Percentiles rank a stretch among this genome's conserved stretches.
phyloP scores from a whole-genome alignment of 1,140 invertebrate species.

The Conus ventricosus region DNA sequence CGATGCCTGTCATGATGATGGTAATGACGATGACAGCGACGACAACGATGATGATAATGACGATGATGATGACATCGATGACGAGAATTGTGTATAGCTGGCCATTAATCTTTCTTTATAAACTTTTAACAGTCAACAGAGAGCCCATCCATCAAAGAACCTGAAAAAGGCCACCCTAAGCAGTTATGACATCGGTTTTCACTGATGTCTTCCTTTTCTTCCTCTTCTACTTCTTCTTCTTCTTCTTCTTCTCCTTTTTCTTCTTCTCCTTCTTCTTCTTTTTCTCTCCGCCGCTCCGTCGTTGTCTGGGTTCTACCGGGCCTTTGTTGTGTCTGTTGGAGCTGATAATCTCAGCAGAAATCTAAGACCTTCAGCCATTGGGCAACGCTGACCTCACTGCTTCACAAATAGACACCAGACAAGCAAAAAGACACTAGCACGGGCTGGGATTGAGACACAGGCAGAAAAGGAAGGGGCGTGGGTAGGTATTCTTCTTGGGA shows the following conservation, averaged over 20 bases:
- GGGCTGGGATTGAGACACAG: neutral
- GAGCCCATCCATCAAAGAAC: too few relatives aligned
- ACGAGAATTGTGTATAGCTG: too few relatives aligned
- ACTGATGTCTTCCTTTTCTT: neutral
- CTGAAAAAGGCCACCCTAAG: too few relatives aligned
- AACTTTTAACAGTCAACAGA: too few relatives aligned
- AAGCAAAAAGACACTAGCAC: neutral
- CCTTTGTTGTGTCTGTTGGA: neutral
- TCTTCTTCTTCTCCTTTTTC: neutral
- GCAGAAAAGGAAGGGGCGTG: neutral
- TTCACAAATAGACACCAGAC: neutral
- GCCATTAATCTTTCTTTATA: too few relatives aligned
- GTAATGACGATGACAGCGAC: too few relatives aligned
- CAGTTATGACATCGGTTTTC: too few relatives aligned
- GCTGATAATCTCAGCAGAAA: neutral
- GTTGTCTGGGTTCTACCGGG: neutral
- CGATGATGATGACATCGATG: too few relatives aligned
- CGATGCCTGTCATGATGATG: too few relatives aligned
- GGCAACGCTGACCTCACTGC: too few relatives aligned
- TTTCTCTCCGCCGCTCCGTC: neutral
- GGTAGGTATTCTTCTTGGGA: neutral
- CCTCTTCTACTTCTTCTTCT: neutral
- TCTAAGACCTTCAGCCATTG: neutral
- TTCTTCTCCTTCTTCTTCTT: constrained; percentile 5
- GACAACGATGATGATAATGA: too few relatives aligned